Evolutionary conservation across 30 jellyfish, hydroid and myxozoan species (phyloP), one percentile per base, ranked within the genome.

Genomic region (Pseudorhiza aurosa): DNA sequence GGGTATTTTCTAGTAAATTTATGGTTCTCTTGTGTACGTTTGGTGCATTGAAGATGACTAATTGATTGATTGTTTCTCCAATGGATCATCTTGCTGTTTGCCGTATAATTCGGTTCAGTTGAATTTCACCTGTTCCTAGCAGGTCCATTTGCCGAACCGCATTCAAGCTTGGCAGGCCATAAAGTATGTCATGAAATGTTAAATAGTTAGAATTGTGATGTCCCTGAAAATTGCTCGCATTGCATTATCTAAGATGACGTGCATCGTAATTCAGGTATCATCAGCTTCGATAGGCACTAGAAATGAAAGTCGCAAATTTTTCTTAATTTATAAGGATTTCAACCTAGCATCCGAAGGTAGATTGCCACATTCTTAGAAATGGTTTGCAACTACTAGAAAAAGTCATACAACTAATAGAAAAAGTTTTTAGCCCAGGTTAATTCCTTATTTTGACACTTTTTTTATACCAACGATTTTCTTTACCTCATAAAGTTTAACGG

Each of bases 81-180:
- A n/a, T 53, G 67, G 24, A 53, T 53, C 67, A 53, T 1, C n/a
- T 53, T 17, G 33, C 9, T 21, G 67, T 19, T 53, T 53, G 67
- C 24, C 24, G 67, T 53, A 10, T 21, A 36, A 7, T 53, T 53
- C 30, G 24, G 14, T 19, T 4, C 5, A 15, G 67, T 53, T 53
- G 10, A n/a, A 53, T 53, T 53, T 53, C 67, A 53, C 67, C 67
- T 53, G 67, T 19, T 10, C 37, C 14, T 53, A 2, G 67, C 67
- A 53, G 67, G 67, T 53, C 24, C 37, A 53, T 18, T 19, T 4
- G 36, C 5, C 67, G 36, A 14, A 18, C 36, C 24, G 35, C 24
- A 53, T 53, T 22, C 14, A 53, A 53, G 6, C 67, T 15, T 19
- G 19, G 33, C 14, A 1, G 22, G 67, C 30, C 35, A 53, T 17